Evolutionary conservation across 2,888 invertebrate genomes (phyloP), one percentile per base, ranked within the genome.

Genomic region (Apotomis capreana): DNA sequence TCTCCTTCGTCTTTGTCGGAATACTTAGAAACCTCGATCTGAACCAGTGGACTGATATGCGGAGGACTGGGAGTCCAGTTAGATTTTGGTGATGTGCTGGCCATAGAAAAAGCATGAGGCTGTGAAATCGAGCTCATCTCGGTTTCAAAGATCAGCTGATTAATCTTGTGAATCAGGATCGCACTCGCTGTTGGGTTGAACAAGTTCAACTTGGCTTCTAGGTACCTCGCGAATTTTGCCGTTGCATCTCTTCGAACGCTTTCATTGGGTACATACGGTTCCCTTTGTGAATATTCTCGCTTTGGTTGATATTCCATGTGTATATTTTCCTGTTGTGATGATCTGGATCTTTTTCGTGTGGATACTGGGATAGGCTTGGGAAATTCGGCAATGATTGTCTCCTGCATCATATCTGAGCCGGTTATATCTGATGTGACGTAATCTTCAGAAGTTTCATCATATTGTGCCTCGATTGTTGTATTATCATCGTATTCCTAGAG

Each of bases 111-210:
- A n/a, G 59, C 44, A 54, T 73, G 62, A 15, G 69, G 59, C 10
- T 73, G 54, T 10, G 63, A 55, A 54, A 68, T 68, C 8, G 58
- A 46, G 6, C 54, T 55, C 68, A 73, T 73, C 36, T 73, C 69
- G 3, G 72, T 58, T 40, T 73, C 72, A 44, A 68, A 73, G 15
- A 73, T 63, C 54, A 68, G 37, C 54, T 73, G 72, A 59, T 73
- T 68, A 59, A 73, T 73, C n/a, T 68, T 68, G 52, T 68, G 72
- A 49, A 68, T 73, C 46, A 68, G 10, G 10, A 73, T 73, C 12
- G 72, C 69, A 37, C 62, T 71, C 40, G 71, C 67, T 12, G 67
- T 67, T 5, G 71, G 67, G 62, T 67, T 67, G 57, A 61, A 71
- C 8, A 68, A 57, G 44, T 67, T 71, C 51, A 71, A 13, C 13